A percentile compares a stretch with the other conserved stretches of the same genome.
Conservation (phyloP, 1,140 invertebrate genomes). For the Diplogasteroides magnus region DNA sequence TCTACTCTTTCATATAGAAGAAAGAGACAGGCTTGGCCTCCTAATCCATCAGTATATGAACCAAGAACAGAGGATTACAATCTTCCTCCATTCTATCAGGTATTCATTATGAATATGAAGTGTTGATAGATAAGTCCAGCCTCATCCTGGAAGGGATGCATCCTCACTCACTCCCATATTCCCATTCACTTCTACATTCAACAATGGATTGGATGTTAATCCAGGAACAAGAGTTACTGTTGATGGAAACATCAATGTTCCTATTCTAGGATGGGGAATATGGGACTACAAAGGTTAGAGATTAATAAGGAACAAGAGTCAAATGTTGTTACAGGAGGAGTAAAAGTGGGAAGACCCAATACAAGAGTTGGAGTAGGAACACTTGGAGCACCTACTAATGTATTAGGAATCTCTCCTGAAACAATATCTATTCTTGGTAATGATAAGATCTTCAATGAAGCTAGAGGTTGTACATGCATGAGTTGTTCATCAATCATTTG, state of each 20-base stretch:
- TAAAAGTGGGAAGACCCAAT: slow-evolving; percentile 35
- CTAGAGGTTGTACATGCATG: slow-evolving; percentile 30
- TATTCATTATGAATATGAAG: neutral
- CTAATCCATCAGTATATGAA: slow-evolving; percentile 36
- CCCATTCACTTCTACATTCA: slow-evolving; percentile 35
- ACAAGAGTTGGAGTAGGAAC: slow-evolving; percentile 37
- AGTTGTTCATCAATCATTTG: neutral
- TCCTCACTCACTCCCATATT: slow-evolving; percentile 36
- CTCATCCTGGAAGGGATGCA: slow-evolving; percentile 35
- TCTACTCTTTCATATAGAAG: neutral
- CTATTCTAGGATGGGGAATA: slow-evolving; percentile 38
- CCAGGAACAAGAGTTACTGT: slow-evolving; percentile 36
- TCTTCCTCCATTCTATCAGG: slow-evolving; percentile 39
- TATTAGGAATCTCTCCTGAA: slow-evolving; percentile 36
- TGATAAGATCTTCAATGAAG: slow-evolving; percentile 35
- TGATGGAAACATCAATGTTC: slow-evolving; percentile 39
- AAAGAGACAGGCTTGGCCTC: slow-evolving; percentile 31
- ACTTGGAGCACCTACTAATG: slow-evolving; percentile 29
- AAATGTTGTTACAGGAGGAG: slow-evolving; percentile 19
- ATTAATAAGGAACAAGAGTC: neutral
- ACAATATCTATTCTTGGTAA: slow-evolving; percentile 31
- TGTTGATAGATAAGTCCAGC: slow-evolving; percentile 19
- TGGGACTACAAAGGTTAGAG: slow-evolving; percentile 36
- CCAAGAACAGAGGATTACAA: slow-evolving; percentile 37
- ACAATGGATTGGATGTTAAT: slow-evolving; percentile 38